Evolutionary conservation across 2,113 vertebrate species (phyloP), one percentile per base, ranked within the genome.

Genomic region (Callorhinus ursinus): DNA sequence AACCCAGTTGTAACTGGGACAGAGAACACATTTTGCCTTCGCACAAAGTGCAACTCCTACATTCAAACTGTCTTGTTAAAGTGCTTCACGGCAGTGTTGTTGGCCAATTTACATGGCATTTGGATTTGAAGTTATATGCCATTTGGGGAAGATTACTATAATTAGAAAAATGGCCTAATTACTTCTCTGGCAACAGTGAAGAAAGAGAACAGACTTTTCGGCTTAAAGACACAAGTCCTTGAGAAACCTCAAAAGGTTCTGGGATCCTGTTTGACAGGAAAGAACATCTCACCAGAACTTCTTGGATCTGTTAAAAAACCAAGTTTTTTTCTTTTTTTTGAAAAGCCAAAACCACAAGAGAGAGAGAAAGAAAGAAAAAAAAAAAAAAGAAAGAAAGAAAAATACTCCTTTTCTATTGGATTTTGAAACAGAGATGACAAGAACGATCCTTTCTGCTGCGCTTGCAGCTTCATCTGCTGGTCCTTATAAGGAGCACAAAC

Each of bases 81-180:
- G 89, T 69, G 51, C 61, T 97, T 96, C 67, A 31, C 42, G 2
- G 90, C 72, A 61, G 84, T 36, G 26, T 85, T 76, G 63, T 51
- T 82, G 91, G 79, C 96, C 95, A 96, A 92, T 93, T 96, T 93
- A 96, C 92, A 92, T 84, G 96, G 96, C 90, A 87, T 97, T 97
- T 96, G 89, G 96, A 90, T 93, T 92, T 90, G 93, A 96, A 97
- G 97, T 96, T 97, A 94, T 96, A 97, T 96, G 98, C 89, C 97
- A 97, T 98, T 98, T 98, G 97, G 96, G 96, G 95, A 98, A 90
- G 95, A 98, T 97, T 97, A 96, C 97, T 97, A 95, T 98, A 98
- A 98, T 97, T 98, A 97, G 96, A 96, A 96, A 97, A 97, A 97
- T 97, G 90, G 94, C 96, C 97, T 98, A 97, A 98, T 98, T 97